phyloP scores from a whole-genome alignment of 1,140 invertebrate species.

The Aphis gossypii region DNA sequence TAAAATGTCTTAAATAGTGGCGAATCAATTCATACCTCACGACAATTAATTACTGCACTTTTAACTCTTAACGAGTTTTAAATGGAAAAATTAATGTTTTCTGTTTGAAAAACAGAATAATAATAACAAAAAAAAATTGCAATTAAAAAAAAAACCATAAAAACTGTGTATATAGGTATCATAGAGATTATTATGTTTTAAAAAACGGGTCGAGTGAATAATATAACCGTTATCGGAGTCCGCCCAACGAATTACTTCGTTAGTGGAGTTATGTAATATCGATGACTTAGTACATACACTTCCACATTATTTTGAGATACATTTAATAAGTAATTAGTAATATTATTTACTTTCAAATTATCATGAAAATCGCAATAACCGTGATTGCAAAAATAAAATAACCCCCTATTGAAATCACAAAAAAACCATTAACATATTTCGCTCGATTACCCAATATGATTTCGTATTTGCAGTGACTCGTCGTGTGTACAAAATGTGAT shows the following conservation, averaged over 20 bases:
- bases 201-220: neutral
- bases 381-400: too few species aligned
- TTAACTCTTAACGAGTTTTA: neutral
- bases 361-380: too few species aligned
- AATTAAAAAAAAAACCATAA: neutral
- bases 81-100: neutral
- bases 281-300: neutral
- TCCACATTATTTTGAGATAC: neutral
- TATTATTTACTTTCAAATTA: too few species aligned
- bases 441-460: too few species aligned
- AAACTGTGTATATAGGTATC: neutral
- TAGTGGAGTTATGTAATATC: neutral
- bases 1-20: neutral
- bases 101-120: neutral
- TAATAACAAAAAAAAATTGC: neutral
- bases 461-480: too few species aligned
- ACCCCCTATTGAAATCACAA: too few species aligned
- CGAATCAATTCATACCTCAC: neutral
- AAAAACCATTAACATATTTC: too few species aligned
- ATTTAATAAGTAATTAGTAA: neutral
- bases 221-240: neutral
- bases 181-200: too few species aligned
- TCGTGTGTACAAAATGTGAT: too few species aligned
- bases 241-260: neutral
- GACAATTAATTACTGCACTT: neutral